Conservation (phyloP, 2,113 vertebrate species). For the Gallinago undulata region DNA sequence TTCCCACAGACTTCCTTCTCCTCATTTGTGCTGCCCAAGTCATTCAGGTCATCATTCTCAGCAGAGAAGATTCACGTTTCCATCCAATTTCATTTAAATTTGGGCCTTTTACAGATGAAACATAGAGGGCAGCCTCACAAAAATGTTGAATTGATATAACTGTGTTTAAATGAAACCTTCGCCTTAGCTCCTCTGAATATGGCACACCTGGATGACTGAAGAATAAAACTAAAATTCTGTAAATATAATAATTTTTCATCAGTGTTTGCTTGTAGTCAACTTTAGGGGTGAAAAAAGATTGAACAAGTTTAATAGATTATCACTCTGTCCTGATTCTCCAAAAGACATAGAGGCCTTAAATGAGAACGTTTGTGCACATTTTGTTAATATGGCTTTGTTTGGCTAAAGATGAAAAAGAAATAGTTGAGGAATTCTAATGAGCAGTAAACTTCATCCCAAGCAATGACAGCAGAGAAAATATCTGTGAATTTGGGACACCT, state of each 20-base stretch:
- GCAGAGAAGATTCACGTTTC: not conserved
- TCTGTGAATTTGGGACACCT: not conserved
- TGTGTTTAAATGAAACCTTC: not conserved
- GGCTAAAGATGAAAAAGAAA: slow-evolving; percentile 3
- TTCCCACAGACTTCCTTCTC: not conserved
- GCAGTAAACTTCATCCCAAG: not conserved
- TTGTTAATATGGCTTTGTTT: not conserved
- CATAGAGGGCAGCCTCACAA: not conserved
- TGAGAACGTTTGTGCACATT: not conserved
- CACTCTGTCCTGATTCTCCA: not conserved
- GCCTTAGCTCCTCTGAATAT: not conserved
- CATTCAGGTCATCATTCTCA: not conserved
- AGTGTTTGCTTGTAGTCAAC: not conserved
- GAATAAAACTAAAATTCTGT: not conserved
- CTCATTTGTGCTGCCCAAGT: not conserved
- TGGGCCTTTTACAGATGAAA: not conserved
- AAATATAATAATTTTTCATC: not conserved
- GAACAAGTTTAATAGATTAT: not conserved
- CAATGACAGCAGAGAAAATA: not conserved
- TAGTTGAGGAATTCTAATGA: not conserved
- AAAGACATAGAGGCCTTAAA: not conserved
- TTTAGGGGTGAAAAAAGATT: not conserved
- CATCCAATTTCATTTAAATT: not conserved
- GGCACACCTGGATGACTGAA: not conserved
- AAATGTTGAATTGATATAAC: not conserved